Conservation (phyloP, 2,888 invertebrate species). For the Biston stratarius region DNA sequence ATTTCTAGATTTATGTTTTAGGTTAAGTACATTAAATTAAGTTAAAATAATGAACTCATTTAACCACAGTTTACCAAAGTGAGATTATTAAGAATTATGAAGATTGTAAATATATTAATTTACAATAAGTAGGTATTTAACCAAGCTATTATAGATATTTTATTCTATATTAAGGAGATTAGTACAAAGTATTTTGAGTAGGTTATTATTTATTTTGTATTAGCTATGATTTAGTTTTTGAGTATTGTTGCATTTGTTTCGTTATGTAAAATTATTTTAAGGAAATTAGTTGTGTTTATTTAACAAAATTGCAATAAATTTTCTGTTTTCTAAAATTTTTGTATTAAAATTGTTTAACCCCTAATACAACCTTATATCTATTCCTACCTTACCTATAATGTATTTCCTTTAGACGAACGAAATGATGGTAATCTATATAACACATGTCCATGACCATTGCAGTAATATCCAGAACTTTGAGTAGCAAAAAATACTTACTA, state of each 20-base stretch:
- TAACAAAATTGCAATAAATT: slow-evolving; percentile 74
- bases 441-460: no score
- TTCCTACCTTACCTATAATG: neutral
- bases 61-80: slow-evolving; percentile 88
- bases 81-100: slow-evolving; percentile 82
- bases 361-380: neutral
- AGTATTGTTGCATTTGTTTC: slow-evolving; percentile 83
- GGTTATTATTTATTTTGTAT: slow-evolving; percentile 77
- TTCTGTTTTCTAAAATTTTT: slow-evolving; percentile 68
- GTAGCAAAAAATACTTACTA: no score
- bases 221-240: slow-evolving; percentile 60
- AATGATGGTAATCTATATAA: no score
- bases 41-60: slow-evolving; percentile 60
- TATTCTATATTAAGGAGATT: slow-evolving; percentile 54
- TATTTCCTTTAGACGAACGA: neutral
- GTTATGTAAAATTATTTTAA: slow-evolving; percentile 78
- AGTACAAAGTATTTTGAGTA: slow-evolving; percentile 82
- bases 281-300: slow-evolving; percentile 81
- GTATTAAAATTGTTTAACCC: neutral
- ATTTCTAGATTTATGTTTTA: slow-evolving; percentile 8
- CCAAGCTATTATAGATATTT: slow-evolving; percentile 40
- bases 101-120: slow-evolving; percentile 63
- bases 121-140: slow-evolving; percentile 29
- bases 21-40: slow-evolving; percentile 44
- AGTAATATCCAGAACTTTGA: no score